Evolutionary conservation across 2,113 vertebrate genomes (phyloP).

Genomic region (Monopterus albus): DNA sequence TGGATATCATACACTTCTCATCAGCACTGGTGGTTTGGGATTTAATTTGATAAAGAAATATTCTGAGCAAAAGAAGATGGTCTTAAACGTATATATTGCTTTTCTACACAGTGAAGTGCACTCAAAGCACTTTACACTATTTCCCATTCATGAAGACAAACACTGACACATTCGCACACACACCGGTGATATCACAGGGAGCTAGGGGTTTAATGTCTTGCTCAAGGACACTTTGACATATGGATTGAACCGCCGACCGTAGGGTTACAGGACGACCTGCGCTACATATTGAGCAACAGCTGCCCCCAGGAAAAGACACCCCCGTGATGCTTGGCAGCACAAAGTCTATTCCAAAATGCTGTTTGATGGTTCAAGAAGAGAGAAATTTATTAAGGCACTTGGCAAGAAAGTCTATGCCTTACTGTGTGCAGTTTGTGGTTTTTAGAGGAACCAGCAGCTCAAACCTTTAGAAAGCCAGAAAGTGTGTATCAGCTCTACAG

Average conservation of each 20-base stretch:
- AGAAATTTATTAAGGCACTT: constrained; percentile 31
- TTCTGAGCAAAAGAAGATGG: constrained; percentile 36
- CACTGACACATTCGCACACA: no score
- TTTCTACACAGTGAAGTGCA: no score
- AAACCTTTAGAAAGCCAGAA: constrained; percentile 48
- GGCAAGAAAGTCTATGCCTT: constrained; percentile 21
- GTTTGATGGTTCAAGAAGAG: constrained; percentile 61
- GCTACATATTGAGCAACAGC: no score
- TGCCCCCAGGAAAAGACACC: no score
- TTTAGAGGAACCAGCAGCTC: constrained; percentile 61
- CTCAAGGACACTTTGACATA: no score
- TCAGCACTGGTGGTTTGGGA: not conserved
- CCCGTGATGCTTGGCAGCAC: constrained; percentile 28
- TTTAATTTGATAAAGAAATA: constrained; percentile 9
- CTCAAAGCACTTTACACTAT: no score
- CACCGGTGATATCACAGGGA: no score
- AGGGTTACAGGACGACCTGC: no score
- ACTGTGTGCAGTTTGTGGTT: constrained; percentile 58
- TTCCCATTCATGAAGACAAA: no score
- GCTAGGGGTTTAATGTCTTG: no score
- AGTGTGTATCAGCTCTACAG: constrained; percentile 54
- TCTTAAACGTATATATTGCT: no score
- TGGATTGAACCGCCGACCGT: no score
- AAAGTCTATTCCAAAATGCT: constrained; percentile 51
- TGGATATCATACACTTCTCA: not conserved